Conservation (phyloP, 2,113 vertebrate species). For the Calyptomena viridis region DNA sequence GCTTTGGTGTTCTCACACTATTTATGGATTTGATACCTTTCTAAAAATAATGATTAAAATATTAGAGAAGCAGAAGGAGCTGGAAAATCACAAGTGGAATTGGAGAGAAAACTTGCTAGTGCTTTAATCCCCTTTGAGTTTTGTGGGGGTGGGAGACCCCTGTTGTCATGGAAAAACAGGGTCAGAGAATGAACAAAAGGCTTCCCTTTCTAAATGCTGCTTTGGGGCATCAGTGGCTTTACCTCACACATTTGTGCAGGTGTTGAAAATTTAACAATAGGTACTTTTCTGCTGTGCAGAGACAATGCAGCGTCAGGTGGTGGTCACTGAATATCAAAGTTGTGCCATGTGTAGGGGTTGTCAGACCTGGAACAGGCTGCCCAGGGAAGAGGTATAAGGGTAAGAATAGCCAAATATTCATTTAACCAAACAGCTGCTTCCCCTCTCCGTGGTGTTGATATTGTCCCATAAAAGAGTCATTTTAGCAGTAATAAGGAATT, state of each 20-base stretch:
- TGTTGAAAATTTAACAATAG: background rate
- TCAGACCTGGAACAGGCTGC: background rate
- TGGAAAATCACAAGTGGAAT: background rate
- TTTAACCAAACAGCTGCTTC: constrained; percentile 12
- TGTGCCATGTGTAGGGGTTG: background rate
- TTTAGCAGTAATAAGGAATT: background rate
- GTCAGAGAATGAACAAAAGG: background rate
- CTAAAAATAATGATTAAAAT: background rate
- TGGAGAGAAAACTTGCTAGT: background rate
- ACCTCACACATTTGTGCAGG: background rate
- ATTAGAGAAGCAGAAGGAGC: background rate
- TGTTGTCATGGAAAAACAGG: background rate
- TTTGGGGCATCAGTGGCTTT: background rate
- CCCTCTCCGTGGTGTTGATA: background rate
- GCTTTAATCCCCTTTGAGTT: background rate
- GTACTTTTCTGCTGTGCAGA: background rate
- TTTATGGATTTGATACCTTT: background rate
- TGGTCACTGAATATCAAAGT: background rate
- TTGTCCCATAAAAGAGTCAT: constrained; percentile 8
- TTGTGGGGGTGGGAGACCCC: background rate
- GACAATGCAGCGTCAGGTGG: background rate
- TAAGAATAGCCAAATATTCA: constrained; percentile 12
- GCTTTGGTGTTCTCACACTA: background rate
- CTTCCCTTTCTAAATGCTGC: background rate
- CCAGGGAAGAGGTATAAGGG: background rate